These are phyloP conservation scores for Clepsis dumicolana DNA, from an alignment of 2,888 invertebrate species.

Conservation along the genomic window DNA sequence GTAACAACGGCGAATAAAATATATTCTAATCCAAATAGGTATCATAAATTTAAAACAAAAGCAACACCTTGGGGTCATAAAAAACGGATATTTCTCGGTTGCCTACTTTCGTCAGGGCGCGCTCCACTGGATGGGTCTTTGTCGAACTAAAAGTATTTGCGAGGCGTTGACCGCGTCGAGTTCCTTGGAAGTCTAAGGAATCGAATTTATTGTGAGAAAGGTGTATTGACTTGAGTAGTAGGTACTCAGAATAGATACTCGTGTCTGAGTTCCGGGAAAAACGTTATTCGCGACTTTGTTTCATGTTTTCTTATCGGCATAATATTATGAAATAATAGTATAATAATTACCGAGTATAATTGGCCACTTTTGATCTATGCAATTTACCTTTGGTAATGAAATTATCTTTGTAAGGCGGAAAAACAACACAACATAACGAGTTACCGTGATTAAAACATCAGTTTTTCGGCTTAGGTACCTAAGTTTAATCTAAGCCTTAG, in stretches of 20 bases:
- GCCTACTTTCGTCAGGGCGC: constrained; percentile 16
- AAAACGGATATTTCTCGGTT: constrained; percentile 25
- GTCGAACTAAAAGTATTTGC: neutral
- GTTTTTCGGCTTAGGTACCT: no score
- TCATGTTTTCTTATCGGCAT: neutral
- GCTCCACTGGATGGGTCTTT: neutral
- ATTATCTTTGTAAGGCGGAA: no score
- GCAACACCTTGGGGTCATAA: constrained; percentile 33
- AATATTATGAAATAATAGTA: no score
- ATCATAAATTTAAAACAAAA: constrained; percentile 37
- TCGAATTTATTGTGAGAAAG: neutral
- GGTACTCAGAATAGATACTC: neutral
- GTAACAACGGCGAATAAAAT: constrained; percentile 44
- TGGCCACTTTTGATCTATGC: no score
- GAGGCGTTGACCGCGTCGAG: neutral
- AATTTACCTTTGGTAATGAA: no score
- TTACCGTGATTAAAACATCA: no score
- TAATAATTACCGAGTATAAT: no score
- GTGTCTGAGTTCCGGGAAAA: neutral
- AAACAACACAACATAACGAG: no score
- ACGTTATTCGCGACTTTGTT: neutral
- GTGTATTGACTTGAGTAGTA: neutral
- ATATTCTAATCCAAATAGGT: constrained; percentile 43
- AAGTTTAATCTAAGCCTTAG: no score
- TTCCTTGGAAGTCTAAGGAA: neutral